Percentiles rank a stretch among this genome's conserved stretches.
Evolutionary conservation across 2,113 vertebrate species (phyloP).

Genomic region (Theristicus caerulescens): DNA sequence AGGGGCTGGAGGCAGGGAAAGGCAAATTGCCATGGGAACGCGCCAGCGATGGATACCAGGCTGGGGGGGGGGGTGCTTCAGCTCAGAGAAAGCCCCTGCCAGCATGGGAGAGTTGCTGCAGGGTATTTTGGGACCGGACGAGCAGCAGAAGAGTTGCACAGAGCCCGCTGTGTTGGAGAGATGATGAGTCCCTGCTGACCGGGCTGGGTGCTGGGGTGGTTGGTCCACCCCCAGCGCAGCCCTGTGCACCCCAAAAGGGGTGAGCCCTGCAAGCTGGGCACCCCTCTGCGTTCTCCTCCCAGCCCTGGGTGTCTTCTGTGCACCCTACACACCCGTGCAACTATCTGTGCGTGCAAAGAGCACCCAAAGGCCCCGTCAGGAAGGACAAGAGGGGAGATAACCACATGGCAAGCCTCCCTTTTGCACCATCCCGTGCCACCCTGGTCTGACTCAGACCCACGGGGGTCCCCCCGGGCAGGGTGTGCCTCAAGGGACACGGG

Average conservation of each 20-base stretch:
- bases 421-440: neutral
- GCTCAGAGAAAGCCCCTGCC: neutral
- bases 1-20: neutral
- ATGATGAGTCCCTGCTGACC: neutral
- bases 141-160: neutral
- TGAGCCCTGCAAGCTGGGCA: neutral
- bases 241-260: neutral
- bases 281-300: neutral
- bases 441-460: rapidly evolving
- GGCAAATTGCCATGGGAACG: neutral
- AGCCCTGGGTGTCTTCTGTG: neutral
- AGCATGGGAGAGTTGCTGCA: neutral
- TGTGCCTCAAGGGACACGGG: rapidly evolving
- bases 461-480: rapidly evolving
- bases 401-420: rapidly evolving
- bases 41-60: neutral
- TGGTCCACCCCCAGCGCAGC: neutral
- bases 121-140: neutral
- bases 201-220: neutral
- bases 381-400: neutral
- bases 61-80: neutral
- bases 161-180: rapidly evolving
- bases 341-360: neutral
- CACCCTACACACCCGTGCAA: neutral
- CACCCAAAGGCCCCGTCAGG: neutral